A percentile compares a stretch with the other conserved stretches of the same genome.
Evolutionary conservation across 2,888 invertebrate genomes (phyloP).

Genomic region (Cheiracanthium punctorium): DNA sequence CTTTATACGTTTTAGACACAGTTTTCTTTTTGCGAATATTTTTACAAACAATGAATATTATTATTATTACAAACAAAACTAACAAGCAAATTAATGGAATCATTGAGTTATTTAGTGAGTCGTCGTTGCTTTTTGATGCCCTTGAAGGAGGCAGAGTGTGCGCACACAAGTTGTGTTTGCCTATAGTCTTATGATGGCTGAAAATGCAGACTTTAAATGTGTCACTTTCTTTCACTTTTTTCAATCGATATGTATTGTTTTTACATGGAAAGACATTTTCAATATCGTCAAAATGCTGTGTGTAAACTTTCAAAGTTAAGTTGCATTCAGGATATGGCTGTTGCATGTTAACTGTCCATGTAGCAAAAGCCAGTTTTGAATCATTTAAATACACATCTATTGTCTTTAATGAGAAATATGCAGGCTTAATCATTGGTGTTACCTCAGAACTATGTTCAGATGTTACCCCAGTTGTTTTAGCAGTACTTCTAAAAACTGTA

Average conservation of each 20-base stretch:
- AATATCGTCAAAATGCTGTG: neutral
- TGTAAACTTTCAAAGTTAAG: neutral
- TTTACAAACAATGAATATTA: neutral
- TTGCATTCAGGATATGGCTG: neutral
- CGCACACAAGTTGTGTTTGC: neutral
- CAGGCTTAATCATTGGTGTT: neutral
- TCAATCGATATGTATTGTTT: neutral
- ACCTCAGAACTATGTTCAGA: neutral
- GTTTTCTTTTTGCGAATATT: neutral
- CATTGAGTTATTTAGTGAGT: neutral
- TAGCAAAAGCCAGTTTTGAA: neutral
- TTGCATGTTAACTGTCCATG: neutral
- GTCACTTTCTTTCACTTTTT: neutral
- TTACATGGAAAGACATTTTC: neutral
- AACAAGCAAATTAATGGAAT: neutral
- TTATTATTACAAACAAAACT: neutral
- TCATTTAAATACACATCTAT: neutral
- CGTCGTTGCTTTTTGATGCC: neutral
- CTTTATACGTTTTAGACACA: neutral
- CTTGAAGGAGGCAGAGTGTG: neutral
- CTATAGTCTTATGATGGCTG: neutral
- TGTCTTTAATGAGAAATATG: neutral
- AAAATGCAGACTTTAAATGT: neutral
- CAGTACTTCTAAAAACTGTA: neutral
- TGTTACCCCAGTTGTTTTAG: too few species aligned